Evolutionary conservation across 1,140 invertebrate species (phyloP).

Genomic region (Pogonomyrmex barbatus): DNA sequence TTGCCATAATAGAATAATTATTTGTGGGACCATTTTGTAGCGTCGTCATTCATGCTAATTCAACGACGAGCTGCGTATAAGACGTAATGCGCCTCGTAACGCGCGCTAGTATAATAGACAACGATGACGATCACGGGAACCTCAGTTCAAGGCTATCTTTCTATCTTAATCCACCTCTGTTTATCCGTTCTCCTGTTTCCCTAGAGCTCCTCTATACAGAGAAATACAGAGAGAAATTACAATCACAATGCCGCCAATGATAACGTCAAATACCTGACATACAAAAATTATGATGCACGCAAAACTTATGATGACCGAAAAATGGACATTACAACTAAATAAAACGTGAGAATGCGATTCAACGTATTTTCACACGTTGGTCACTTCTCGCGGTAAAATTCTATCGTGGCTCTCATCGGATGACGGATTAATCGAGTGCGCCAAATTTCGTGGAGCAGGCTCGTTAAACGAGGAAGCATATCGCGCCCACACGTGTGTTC

Average conservation of each 20-base stretch:
- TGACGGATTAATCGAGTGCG: constrained; percentile 30
- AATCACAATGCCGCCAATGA: neutral
- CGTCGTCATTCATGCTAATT: constrained; percentile 1
- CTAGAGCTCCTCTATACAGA: neutral
- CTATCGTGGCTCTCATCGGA: neutral
- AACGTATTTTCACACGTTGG: neutral
- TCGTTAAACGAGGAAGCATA: neutral
- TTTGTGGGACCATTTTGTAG: neutral
- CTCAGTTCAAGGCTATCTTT: constrained; percentile 76
- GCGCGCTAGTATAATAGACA: constrained; percentile 66
- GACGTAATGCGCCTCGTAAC: constrained; percentile 65
- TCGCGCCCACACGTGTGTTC: neutral
- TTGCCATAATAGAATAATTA: neutral
- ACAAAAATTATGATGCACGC: neutral
- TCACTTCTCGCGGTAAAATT: neutral
- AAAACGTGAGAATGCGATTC: neutral
- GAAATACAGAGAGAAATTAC: neutral
- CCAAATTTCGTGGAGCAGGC: constrained; percentile 15
- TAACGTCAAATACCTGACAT: neutral
- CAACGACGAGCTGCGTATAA: constrained; percentile 37
- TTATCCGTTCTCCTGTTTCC: constrained; percentile 20
- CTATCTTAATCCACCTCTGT: constrained; percentile 51
- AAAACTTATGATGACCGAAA: neutral
- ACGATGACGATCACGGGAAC: constrained; percentile 70
- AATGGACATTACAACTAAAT: neutral